These are phyloP conservation scores for Tortrix viridana DNA, from an alignment of 2,888 invertebrate genomes.

Conservation along the genomic window DNA sequence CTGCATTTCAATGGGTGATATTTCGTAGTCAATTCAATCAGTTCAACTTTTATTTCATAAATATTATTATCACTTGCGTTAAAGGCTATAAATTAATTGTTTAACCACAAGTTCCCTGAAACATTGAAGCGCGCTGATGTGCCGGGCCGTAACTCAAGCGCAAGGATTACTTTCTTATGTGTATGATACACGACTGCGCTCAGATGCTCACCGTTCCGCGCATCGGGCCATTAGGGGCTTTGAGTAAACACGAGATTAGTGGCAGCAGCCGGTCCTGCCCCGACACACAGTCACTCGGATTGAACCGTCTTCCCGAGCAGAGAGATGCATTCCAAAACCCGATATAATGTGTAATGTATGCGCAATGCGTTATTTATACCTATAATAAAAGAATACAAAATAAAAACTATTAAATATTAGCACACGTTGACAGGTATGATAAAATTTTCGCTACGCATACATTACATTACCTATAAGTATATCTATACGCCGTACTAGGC, in stretches of 20 bases:
- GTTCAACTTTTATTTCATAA: slow-evolving; percentile 38
- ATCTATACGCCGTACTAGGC: slow-evolving; percentile 46
- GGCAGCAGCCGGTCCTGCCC: slow-evolving; percentile 13
- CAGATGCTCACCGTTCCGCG: slow-evolving; percentile 68
- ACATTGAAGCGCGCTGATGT: slow-evolving; percentile 59
- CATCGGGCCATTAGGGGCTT: slow-evolving; percentile 77
- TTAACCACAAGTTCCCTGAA: slow-evolving; percentile 54
- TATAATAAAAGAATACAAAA: too few relatives aligned
- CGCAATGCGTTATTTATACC: too few relatives aligned
- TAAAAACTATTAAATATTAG: too few relatives aligned
- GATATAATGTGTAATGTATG: too few relatives aligned
- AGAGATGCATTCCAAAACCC: too few relatives aligned
- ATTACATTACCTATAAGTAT: slow-evolving; percentile 40
- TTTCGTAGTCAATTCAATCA: slow-evolving; percentile 12
- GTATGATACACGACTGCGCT: slow-evolving; percentile 77
- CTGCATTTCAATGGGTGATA: too few relatives aligned
- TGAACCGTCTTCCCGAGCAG: background rate
- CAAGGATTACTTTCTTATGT: slow-evolving; percentile 77
- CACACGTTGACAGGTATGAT: too few relatives aligned
- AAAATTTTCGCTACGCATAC: too few relatives aligned
- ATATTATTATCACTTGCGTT: slow-evolving; percentile 42
- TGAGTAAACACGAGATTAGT: slow-evolving; percentile 81
- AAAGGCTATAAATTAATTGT: slow-evolving; percentile 54
- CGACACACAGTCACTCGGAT: background rate
- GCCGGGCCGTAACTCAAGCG: slow-evolving; percentile 69